These are phyloP conservation scores for cattle (Bos taurus) DNA, from an alignment of 2,113 vertebrate species.

Conservation along the genomic window ARS-UCD2.0 NC_037337.1:84174001-84174500, in stretches of 20 bases:
- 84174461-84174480: constrained; percentile 66
- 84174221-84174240: constrained; percentile 51
- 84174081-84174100: not conserved
- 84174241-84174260: constrained; percentile 53
- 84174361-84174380: not conserved
- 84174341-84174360: constrained; percentile 17
- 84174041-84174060: not conserved
- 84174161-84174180: not conserved
- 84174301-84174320: constrained; percentile 50
- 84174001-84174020: not conserved
- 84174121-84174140: not conserved
- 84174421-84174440: constrained; percentile 64
- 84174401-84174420: not conserved
- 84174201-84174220: constrained; percentile 43
- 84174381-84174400: not conserved
- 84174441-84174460: constrained; percentile 66
- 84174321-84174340: constrained; percentile 55
- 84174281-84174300: constrained; percentile 46
- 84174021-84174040: not conserved
- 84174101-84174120: not conserved
- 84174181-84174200: not conserved
- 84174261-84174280: constrained; percentile 39
- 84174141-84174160: not conserved
- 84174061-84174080: not conserved
- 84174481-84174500: not conserved